phyloP scores from a whole-genome alignment of 2,888 invertebrate genomes.

The Apotomis capreana region DNA sequence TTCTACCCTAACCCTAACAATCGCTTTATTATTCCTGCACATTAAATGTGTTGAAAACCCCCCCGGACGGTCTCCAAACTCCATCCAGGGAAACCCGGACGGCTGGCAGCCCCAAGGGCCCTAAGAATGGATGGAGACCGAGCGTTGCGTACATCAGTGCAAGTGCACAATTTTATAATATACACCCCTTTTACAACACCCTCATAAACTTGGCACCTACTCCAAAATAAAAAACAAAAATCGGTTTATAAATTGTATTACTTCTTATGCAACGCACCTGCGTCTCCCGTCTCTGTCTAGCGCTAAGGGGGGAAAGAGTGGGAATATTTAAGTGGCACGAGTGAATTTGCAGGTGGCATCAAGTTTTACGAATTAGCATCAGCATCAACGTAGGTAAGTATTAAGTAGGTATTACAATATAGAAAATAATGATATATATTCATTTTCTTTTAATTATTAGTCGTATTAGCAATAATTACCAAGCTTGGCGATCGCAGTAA shows the following conservation, averaged over 20 bases:
- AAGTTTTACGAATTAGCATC: slow-evolving; percentile 5
- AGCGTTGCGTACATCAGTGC: too few species aligned
- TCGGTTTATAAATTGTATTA: slow-evolving; percentile 24
- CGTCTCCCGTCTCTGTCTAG: slow-evolving; percentile 18
- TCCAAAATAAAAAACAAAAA: slow-evolving; percentile 25
- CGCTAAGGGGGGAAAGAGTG: slow-evolving; percentile 12
- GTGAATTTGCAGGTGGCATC: slow-evolving; percentile 18
- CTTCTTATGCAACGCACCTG: slow-evolving; percentile 36
- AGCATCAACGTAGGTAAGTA: slow-evolving; percentile 1
- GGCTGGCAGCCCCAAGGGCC: too few species aligned
- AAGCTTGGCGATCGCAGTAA: too few species aligned
- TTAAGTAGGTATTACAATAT: background rate
- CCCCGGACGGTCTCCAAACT: too few species aligned
- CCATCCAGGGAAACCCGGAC: too few species aligned
- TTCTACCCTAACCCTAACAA: too few species aligned
- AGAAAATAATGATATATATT: background rate
- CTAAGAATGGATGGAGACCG: too few species aligned
- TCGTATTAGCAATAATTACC: too few species aligned
- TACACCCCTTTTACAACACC: slow-evolving; percentile 7
- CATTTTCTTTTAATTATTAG: too few species aligned
- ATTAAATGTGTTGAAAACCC: too few species aligned
- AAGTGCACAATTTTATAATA: background rate
- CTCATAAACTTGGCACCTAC: slow-evolving; percentile 24
- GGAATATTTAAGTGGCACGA: slow-evolving; percentile 12
- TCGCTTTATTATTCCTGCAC: too few species aligned